Evolutionary conservation across 2,888 invertebrate species (phyloP), one percentile per base, ranked within the genome.

Genomic region (Omphaloscelis lunosa): DNA sequence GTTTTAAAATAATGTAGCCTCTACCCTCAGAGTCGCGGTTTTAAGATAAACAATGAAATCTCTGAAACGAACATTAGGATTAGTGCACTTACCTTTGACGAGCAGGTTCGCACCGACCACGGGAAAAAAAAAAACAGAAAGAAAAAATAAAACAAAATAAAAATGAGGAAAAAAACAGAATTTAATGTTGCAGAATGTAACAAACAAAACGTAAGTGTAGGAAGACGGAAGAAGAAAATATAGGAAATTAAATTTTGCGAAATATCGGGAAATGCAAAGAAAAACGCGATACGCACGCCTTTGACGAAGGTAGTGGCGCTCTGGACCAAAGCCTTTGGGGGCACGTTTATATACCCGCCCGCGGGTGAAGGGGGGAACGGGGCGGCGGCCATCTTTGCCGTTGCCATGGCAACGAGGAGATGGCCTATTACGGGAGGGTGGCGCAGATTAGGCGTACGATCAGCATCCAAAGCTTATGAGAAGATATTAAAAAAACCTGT

Each of bases 351-450:
- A 96, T 96, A 96, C 92, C 85, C 89, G 87, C 82, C 87, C 72
- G 89, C 81, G 89, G 86, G 89, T 90, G 92, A 86, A 88, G 89
- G 91, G 88, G 92, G 88, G 92, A 93, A 93, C 93, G 92, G 90
- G 83, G 76, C 86, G 90, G 91, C 96, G 93, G 96, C 96, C 96
- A 96, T 96, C 95, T 96, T 96, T 95, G 89, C 90, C 89, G 96
- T 96, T 92, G 86, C 95, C 89, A 96, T 95, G 87, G 95, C 86
- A 88, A 96, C 95, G 91, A 94, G 96, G 96, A 96, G 96, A 96
- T 96, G 96, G 96, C 96, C 96, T 96, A 96, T 96, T 96, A 96
- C 93, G 93, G 93, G 93, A 95, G 96, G 96, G 96, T 95, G 96
- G 96, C 90, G 94, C 93, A 96, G 96, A 96, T 96, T 96, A 96